A percentile compares a stretch with the other conserved stretches of the same genome.
Conservation (phyloP, 2,113 vertebrate genomes). For the Scomber japonicus region DNA sequence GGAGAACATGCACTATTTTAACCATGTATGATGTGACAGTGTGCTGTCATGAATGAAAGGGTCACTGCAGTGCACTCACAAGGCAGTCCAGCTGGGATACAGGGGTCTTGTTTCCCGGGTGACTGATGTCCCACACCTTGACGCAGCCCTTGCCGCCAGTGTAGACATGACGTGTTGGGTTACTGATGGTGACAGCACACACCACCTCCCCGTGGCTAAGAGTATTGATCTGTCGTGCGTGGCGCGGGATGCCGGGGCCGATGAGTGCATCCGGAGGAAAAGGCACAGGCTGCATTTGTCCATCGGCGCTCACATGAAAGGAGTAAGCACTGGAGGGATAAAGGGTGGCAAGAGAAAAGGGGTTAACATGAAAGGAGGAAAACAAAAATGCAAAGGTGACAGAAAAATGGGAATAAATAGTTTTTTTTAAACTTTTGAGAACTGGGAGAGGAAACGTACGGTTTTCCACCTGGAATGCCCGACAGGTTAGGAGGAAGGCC, state of each 20-base stretch:
- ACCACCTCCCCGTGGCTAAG: slow-evolving; percentile 96
- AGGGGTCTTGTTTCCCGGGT: slow-evolving; percentile 96
- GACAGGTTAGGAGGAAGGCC: slow-evolving; percentile 92
- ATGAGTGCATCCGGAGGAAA: slow-evolving; percentile 96
- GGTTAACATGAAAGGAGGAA: neutral
- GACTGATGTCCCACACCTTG: slow-evolving; percentile 99
- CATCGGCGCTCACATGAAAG: slow-evolving; percentile 95
- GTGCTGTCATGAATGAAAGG: neutral
- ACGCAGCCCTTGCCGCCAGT: slow-evolving; percentile 96
- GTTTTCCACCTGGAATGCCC: slow-evolving; percentile 94
- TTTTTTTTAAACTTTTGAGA: neutral
- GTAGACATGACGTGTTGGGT: slow-evolving; percentile 96
- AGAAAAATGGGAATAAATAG: neutral
- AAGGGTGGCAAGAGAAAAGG: neutral
- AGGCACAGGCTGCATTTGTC: slow-evolving; percentile 98
- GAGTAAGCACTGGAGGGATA: slow-evolving; percentile 89
- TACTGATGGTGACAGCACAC: slow-evolving; percentile 97
- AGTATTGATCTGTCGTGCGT: slow-evolving; percentile 96
- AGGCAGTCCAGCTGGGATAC: slow-evolving; percentile 97
- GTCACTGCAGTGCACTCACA: slow-evolving; percentile 81
- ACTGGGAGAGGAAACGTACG: slow-evolving; percentile 83
- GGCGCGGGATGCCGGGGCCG: slow-evolving; percentile 93
- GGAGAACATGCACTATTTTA: neutral
- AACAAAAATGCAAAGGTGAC: neutral
- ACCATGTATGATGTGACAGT: neutral